Evolutionary conservation across 1,140 invertebrate genomes (phyloP).

Genomic region (Muscidifurax raptorellus): DNA sequence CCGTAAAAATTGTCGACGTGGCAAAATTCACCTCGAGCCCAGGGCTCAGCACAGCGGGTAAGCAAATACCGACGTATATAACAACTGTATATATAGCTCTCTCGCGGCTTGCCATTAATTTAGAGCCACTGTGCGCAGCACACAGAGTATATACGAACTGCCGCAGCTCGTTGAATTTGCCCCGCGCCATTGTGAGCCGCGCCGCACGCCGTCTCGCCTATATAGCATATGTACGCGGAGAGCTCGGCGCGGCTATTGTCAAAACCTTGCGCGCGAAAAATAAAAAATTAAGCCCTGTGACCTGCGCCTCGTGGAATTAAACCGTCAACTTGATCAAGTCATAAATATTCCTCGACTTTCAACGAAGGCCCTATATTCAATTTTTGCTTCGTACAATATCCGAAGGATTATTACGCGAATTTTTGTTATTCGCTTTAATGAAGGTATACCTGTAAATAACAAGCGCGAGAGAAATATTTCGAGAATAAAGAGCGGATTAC

Average conservation of each 20-base stretch:
- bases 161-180: conserved; percentile 19
- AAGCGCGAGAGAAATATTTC: too few relatives aligned
- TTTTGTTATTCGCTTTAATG: too few relatives aligned
- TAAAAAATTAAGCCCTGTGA: conserved; percentile 8
- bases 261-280: conserved; percentile 1
- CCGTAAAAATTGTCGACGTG: conserved; percentile 99
- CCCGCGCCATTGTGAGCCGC: neutral
- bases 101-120: conserved; percentile 45
- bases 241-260: neutral
- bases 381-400: neutral
- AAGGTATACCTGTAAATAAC: too few relatives aligned
- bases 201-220: neutral
- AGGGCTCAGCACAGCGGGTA: conserved; percentile 95
- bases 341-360: conserved; percentile 10
- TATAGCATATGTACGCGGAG: too few relatives aligned
- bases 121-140: neutral
- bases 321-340: neutral
- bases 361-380: too few relatives aligned
- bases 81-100: neutral
- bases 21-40: conserved; percentile 97
- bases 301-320: neutral
- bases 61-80: conserved; percentile 59
- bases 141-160: neutral
- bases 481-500: too few relatives aligned
- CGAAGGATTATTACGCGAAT: too few relatives aligned